These are phyloP conservation scores for Listrodromus nycthemerus DNA, from an alignment of 2,888 invertebrate species.

Conservation along the genomic window DNA sequence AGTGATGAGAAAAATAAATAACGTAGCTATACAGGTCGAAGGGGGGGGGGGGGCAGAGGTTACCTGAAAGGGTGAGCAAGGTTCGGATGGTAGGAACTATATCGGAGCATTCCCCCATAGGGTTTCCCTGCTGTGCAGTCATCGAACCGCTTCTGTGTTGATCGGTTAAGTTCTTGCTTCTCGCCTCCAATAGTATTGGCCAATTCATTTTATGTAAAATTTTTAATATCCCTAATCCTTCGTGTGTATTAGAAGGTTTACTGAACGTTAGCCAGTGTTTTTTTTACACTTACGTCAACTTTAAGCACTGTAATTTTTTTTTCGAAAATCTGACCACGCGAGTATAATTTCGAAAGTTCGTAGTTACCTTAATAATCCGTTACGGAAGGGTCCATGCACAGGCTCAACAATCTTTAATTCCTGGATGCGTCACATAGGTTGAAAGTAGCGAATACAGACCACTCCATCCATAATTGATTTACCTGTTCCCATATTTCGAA, in stretches of 20 bases:
- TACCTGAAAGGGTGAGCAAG: conserved; percentile 30
- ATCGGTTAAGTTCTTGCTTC: neutral
- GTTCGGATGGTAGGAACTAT: conserved; percentile 8
- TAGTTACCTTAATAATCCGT: no score
- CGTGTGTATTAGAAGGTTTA: no score
- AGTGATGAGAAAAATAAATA: conserved; percentile 83
- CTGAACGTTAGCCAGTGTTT: no score
- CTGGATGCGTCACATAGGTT: no score
- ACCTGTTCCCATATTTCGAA: neutral
- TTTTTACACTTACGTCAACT: no score
- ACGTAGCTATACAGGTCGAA: conserved; percentile 44
- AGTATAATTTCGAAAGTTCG: no score
- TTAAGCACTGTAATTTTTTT: no score
- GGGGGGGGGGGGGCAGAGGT: conserved; percentile 54
- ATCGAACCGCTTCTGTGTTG: neutral
- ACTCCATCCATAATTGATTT: neutral
- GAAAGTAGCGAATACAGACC: no score
- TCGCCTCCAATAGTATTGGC: neutral
- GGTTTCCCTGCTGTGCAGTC: conserved; percentile 1
- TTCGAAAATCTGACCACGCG: no score
- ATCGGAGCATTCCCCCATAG: conserved; percentile 1
- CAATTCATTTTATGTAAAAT: neutral
- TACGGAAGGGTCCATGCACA: no score
- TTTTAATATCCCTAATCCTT: neutral
- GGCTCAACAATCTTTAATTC: no score